phyloP scores from a whole-genome alignment of 2,888 invertebrate genomes.

The Pammene fasciana region DNA sequence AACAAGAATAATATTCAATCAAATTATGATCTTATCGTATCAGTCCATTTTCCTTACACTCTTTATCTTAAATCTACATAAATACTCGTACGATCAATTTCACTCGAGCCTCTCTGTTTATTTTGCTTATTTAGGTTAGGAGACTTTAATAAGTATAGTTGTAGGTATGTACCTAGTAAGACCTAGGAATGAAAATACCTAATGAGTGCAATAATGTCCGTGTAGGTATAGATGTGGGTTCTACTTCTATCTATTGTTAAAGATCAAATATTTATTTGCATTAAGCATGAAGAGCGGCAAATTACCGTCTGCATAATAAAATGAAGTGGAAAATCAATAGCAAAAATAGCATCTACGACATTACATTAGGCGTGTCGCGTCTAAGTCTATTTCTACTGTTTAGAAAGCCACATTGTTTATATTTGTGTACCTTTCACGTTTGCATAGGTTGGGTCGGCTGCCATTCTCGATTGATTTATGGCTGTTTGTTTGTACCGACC shows the following conservation, averaged over 20 bases:
- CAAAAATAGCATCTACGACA: constrained; percentile 25
- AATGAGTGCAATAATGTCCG: no score
- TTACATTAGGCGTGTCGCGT: constrained; percentile 10
- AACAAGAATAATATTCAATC: constrained; percentile 4
- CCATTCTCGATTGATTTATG: constrained; percentile 40
- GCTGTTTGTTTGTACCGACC: constrained; percentile 43
- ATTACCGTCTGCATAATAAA: constrained; percentile 19
- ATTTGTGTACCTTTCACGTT: constrained; percentile 21
- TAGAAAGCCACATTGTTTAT: constrained; percentile 10
- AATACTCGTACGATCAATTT: background rate
- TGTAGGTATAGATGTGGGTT: no score
- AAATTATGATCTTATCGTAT: constrained; percentile 14
- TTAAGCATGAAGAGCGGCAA: constrained; percentile 15
- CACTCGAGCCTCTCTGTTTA: no score
- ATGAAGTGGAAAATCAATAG: constrained; percentile 21
- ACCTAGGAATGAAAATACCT: no score
- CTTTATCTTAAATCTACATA: constrained; percentile 18
- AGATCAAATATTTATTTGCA: background rate
- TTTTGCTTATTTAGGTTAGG: no score
- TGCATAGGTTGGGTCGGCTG: constrained; percentile 30
- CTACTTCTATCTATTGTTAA: background rate
- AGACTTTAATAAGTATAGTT: no score
- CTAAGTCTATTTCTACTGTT: constrained; percentile 27
- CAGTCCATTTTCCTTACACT: constrained; percentile 8
- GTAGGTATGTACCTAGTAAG: no score